Percentiles rank a stretch among this genome's conserved stretches.
These are phyloP conservation scores for Lophotriccus pileatus DNA, from an alignment of 2,797 vertebrate genomes.

Conservation along the genomic window DNA sequence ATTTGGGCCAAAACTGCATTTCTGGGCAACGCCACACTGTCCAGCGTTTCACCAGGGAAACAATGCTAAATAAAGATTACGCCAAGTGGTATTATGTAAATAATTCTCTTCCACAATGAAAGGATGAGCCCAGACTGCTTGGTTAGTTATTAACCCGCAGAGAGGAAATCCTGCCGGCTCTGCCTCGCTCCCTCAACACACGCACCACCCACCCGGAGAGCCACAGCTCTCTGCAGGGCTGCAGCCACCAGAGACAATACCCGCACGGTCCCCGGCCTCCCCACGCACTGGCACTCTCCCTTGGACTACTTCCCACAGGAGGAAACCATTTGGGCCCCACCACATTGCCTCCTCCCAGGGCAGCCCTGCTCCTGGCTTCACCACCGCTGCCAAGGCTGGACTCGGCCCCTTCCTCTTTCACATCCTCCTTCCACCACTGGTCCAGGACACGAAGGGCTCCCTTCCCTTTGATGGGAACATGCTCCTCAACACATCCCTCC, in stretches of 20 bases:
- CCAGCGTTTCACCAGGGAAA: background rate
- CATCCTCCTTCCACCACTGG: background rate
- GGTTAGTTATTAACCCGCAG: conserved; percentile 47
- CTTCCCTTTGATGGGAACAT: background rate
- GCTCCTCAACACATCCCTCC: background rate
- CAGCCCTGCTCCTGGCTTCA: background rate
- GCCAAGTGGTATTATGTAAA: conserved; percentile 43
- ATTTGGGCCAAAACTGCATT: background rate
- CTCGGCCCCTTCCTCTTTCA: background rate
- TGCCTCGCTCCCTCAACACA: conserved; percentile 18
- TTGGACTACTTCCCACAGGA: background rate
- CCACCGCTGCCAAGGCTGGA: background rate
- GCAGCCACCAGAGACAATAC: background rate
- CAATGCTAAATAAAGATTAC: conserved; percentile 62
- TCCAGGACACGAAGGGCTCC: accelerated
- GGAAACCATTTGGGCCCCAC: background rate
- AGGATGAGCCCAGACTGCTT: conserved; percentile 47
- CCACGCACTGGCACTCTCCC: accelerated
- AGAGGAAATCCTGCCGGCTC: conserved; percentile 58
- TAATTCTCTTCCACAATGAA: conserved; percentile 49
- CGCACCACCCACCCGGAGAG: background rate
- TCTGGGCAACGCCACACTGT: background rate
- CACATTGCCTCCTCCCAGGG: background rate
- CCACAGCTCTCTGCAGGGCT: background rate
- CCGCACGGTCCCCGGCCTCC: background rate